Evolutionary conservation across 2,113 vertebrate genomes (phyloP), one percentile per base, ranked within the genome.

Genomic region (Thryonomys swinderianus): DNA sequence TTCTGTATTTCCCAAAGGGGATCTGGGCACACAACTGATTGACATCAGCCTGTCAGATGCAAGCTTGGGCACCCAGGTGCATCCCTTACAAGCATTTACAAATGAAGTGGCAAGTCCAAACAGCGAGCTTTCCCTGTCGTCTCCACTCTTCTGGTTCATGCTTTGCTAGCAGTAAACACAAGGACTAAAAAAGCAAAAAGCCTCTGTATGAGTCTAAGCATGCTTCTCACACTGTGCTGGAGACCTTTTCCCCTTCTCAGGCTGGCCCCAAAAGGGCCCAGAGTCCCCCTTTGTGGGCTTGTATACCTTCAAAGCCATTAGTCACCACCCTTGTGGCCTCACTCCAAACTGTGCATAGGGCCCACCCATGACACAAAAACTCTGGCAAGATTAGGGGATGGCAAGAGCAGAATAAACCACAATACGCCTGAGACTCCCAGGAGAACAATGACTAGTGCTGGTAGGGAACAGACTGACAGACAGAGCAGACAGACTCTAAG

Each of bases 311-410:
- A 93, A 86, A 97, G 91, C 45, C 93, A 95, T 96, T 94, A 97
- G 96, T 96, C 96, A 97, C 95, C 90, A 80, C 78, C 79, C 82
- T 62, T 78, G 92, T 92, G 97, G 95, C 94, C 82, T 84, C 59
- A 94, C 94, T 94, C 87, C 1, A 76, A 96, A 94, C 96, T 97
- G 92, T 2, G 3, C 93, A 79, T 0, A 37, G 93, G 93, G 92
- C 96, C 96, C 97, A 94, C 96, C 94, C 82, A 34, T 96, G 96
- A 97, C 97, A 97, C 97, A 97, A 96, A 96, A 97, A 97, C 96
- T 95, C 84, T 0, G 27, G 96, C 96, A 97, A 97, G 95, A 89
- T 93, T 21, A 96, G 90, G 59, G 88, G 84, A 93, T 82, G 95
- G 94, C 0, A 27, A 96, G 88, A 97, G 96, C 81, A 93, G 86